phyloP scores from a whole-genome alignment of 2,888 invertebrate genomes.

The Augochlorella aurata region DNA sequence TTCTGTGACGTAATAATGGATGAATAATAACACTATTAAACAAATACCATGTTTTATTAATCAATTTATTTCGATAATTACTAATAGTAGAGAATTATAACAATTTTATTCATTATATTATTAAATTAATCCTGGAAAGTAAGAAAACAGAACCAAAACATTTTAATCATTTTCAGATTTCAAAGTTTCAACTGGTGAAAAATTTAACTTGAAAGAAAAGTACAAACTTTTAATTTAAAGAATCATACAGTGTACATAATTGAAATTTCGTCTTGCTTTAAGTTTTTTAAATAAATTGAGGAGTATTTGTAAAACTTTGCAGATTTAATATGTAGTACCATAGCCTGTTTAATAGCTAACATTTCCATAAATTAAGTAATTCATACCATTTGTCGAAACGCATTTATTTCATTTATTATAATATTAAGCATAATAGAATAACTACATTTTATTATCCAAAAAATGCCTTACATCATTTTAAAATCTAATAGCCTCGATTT shows the following conservation, averaged over 20 bases:
- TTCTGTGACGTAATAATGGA: slow-evolving; percentile 28
- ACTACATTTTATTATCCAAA: background rate
- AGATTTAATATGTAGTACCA: background rate
- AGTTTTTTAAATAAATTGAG: background rate
- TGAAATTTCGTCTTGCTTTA: too few relatives aligned
- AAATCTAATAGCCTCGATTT: slow-evolving; percentile 11
- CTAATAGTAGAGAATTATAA: background rate
- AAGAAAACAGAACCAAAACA: background rate
- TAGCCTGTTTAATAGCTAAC: background rate
- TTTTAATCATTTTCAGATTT: background rate
- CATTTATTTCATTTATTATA: slow-evolving; percentile 20
- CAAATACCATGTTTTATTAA: background rate
- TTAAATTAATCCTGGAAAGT: background rate
- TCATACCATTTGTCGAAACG: background rate
- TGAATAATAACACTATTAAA: slow-evolving; percentile 40
- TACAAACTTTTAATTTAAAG: background rate
- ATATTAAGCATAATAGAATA: background rate
- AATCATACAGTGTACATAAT: too few relatives aligned
- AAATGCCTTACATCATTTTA: background rate
- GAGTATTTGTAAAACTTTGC: background rate
- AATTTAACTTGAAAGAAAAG: background rate
- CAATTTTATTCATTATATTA: background rate
- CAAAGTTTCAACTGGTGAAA: background rate
- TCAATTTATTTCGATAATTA: slow-evolving; percentile 9
- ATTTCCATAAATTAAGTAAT: background rate